Base-by-base conservation (phyloP, 2,113 vertebrate genomes). In the Zosterops hypoxanthus region DNA sequence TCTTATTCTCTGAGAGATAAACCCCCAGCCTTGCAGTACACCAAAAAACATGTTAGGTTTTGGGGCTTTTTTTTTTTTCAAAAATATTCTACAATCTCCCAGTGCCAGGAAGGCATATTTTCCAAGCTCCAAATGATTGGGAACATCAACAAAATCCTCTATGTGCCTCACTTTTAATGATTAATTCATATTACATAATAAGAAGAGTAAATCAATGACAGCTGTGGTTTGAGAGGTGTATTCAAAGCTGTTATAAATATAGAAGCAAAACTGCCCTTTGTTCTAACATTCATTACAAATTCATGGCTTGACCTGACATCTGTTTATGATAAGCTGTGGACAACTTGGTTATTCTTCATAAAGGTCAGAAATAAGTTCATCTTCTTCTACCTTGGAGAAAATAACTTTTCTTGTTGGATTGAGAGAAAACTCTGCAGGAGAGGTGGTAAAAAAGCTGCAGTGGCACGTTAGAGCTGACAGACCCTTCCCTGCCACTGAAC, bases 281-380 rank as follows among this genome's bases (percentile, higher is more conserved):
- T 94, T 96, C 69, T 93, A 83, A 82, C 76, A 53, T 64, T 95
- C 82, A 93, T 95, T 95, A 95, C 92, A 92, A 86, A 93, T 80
- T 93, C 88, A 84, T 94, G 86, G 60, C 72, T 93, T 94, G 94
- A 92, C 82, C 80, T 0, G 0, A 76, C 92, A 88, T 94, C 93
- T 96, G 90, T 82, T 96, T 79, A 31, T 90, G 69, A 96, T 97
- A 92, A 95, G 76, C 76, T 47, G 18, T 24, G 65, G 92, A 86
- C 95, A 96, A 88, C 82, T 93, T 94, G 90, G 90, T 97, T 93
- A 88, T 96, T 96, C 85, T 93, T 93, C 79, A 33, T 75, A 60
- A 86, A 92, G 90, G 82, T 94, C 65, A 47, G 36, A 66, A 63
- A 26, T 65, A 47, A 94, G 84, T 94, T 96, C 59, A 90, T 93